Conservation (phyloP, 2,113 vertebrate species). For the Maccullochella peelii region DNA sequence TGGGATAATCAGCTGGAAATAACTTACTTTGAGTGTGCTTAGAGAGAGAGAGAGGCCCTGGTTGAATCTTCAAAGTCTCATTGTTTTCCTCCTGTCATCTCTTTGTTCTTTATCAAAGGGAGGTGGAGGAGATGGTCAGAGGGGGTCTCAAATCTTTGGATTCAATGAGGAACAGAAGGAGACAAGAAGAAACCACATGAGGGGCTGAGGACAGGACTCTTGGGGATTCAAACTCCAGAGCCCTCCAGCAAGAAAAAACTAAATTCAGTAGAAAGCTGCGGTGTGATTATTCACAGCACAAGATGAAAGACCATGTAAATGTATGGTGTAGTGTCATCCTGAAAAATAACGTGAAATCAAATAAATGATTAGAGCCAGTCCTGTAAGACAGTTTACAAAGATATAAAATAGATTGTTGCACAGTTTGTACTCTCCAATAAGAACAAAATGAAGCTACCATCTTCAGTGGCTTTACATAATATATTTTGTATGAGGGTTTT, state of each 20-base stretch:
- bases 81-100: slow-evolving; percentile 56
- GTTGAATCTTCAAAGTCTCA: slow-evolving; percentile 60
- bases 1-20: slow-evolving; percentile 63
- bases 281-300: neutral
- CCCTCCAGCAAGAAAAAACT: neutral
- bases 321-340: neutral
- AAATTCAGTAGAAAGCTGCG: neutral
- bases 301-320: slow-evolving; percentile 27
- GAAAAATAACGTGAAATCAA: neutral
- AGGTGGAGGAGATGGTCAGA: slow-evolving; percentile 42
- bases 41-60: slow-evolving; percentile 34
- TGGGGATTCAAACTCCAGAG: slow-evolving; percentile 4
- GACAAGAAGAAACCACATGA: slow-evolving; percentile 40
- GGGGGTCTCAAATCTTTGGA: slow-evolving; percentile 25
- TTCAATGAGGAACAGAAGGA: slow-evolving; percentile 46
- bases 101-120: slow-evolving; percentile 50
- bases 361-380: neutral
- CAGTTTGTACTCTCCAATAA: neutral
- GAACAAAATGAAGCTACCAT: slow-evolving; percentile 3
- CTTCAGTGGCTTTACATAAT: neutral
- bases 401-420: neutral
- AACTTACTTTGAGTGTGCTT: slow-evolving; percentile 32
- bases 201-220: neutral
- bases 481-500: neutral
- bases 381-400: neutral